Evolutionary conservation across 2,797 vertebrate genomes (phyloP).

Genomic region (Tympanoctomys barrerae): DNA sequence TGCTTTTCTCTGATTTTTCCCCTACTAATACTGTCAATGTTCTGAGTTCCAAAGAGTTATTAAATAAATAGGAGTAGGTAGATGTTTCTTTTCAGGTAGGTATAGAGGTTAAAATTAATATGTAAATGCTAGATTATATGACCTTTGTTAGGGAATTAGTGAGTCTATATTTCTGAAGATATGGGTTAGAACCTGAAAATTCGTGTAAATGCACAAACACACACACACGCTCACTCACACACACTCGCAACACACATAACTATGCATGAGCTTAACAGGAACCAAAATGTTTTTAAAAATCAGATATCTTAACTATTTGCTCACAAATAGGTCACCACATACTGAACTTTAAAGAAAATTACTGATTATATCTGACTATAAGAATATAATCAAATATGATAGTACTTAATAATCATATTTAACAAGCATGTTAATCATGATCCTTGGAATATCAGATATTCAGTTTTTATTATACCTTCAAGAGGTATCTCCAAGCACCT

Average conservation of each 20-base stretch:
- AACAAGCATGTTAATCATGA: background rate
- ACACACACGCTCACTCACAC: background rate
- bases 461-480: background rate
- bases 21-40: background rate
- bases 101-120: background rate
- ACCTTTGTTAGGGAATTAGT: background rate
- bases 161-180: background rate
- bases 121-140: background rate
- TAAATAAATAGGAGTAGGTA: background rate
- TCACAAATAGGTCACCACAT: background rate
- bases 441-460: background rate
- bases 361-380: background rate
- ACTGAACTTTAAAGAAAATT: slow-evolving; percentile 35
- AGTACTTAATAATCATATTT: slow-evolving; percentile 8
- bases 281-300: slow-evolving; percentile 57
- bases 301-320: background rate
- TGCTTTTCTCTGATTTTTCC: slow-evolving; percentile 1
- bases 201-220: background rate
- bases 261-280: background rate
- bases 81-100: background rate
- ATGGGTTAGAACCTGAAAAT: background rate
- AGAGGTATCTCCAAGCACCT: background rate
- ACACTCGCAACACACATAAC: background rate
- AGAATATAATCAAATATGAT: slow-evolving; percentile 38
- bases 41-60: slow-evolving; percentile 31